Conservation (phyloP, 1,140 invertebrate species). For the Hyles vespertilio region DNA sequence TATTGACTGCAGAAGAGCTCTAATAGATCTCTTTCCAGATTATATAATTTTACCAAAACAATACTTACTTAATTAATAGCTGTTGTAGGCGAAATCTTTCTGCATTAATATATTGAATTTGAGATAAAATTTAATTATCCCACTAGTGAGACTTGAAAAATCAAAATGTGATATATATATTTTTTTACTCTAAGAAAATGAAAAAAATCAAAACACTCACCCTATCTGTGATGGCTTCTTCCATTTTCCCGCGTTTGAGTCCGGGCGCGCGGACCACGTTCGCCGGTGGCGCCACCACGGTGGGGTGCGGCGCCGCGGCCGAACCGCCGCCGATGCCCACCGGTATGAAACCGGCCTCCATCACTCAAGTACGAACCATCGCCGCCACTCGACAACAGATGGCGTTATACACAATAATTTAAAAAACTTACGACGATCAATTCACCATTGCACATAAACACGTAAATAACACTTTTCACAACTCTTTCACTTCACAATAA, state of each 20-base stretch:
- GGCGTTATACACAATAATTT: conserved; percentile 34
- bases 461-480: not conserved
- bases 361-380: conserved; percentile 42
- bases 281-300: conserved; percentile 58
- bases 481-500: conserved; percentile 2
- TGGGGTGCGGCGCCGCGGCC: conserved; percentile 33
- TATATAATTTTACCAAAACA: too few species aligned
- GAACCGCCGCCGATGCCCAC: conserved; percentile 35
- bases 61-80: too few species aligned
- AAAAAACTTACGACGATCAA: conserved; percentile 8
- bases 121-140: too few species aligned
- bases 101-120: too few species aligned
- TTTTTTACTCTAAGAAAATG: too few species aligned
- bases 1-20: too few species aligned
- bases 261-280: conserved; percentile 81
- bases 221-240: conserved; percentile 83
- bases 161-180: too few species aligned
- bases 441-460: conserved; percentile 11
- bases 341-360: conserved; percentile 73
- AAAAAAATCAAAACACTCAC: conserved; percentile 80
- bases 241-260: conserved; percentile 83
- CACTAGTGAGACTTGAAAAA: not conserved
- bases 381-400: conserved; percentile 47
- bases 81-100: too few species aligned
- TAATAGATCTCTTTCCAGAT: too few species aligned